Base-by-base conservation (phyloP, 2,888 invertebrate genomes). In the Campoplex nolae region DNA sequence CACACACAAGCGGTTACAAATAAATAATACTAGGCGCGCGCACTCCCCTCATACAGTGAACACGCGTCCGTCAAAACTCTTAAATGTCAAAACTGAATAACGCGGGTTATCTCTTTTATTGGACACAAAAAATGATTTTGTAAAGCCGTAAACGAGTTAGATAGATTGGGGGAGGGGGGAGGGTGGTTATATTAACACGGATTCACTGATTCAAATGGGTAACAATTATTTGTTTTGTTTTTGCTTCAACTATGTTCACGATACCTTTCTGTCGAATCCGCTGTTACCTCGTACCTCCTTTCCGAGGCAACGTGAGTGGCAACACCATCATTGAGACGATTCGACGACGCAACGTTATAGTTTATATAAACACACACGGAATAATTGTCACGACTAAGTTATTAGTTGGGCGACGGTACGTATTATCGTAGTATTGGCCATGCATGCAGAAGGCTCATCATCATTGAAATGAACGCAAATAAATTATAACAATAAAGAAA, bases 391-490 rank as follows among this genome's bases (percentile, higher is more conserved):
- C 81, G 77, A 73, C 81, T 84, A 84, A 86, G 9, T 13, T 3
- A 89, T 88, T 90, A 88, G 88, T 89, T 80, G 85, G 89, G 85
- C 87, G 79, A 87, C 89, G 89, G 90, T 91, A 90, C 90, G 91
- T 89, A 90, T 91, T 89, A 90, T 90, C 90, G 91, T 89, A 90
- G 91, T 89, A 90, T 90, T 90, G 90, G 88, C 88, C 88, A 89
- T 90, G 89, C 90, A 91, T 90, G 90, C 90, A 88, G 86, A 82
- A 89, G 86, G 85, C 89, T 68, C 76, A 70, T 71, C 70, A 68
- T 70, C 62, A 45, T 87, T 62, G 16, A 76, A 42, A 76, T 28
- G 35, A 65, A 80, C 67, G 13, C 54, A 76, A 54, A 54, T 38
- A 58, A 58, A 54, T n/a, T 7, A 56, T 16, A 28, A 35, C 32